phyloP scores from a whole-genome alignment of 1,140 invertebrate species.

The Thrips palmi region DNA sequence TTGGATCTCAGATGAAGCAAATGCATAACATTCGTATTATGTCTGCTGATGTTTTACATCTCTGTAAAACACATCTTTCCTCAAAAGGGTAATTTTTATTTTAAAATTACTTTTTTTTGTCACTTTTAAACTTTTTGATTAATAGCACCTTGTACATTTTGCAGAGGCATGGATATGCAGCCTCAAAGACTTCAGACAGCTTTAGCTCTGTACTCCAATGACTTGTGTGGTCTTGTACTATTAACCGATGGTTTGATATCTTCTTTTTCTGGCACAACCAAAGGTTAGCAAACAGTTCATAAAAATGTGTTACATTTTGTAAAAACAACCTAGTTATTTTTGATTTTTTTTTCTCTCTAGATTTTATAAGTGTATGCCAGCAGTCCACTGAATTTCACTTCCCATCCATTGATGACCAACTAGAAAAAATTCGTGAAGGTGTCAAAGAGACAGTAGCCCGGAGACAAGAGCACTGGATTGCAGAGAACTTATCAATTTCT shows the following conservation, averaged over 20 bases:
- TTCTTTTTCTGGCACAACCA: conserved; percentile 43
- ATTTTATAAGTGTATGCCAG: conserved; percentile 40
- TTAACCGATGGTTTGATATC: conserved; percentile 62
- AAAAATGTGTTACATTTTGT: no score
- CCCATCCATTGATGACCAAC: conserved; percentile 63
- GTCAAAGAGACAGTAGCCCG: conserved; percentile 30
- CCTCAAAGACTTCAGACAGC: conserved; percentile 81
- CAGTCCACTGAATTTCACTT: conserved; percentile 79
- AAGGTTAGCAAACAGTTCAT: conserved; percentile 30
- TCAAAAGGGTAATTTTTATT: no score
- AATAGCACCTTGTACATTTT: conserved; percentile 13
- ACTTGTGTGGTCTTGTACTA: conserved; percentile 71
- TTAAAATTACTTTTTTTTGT: conserved; percentile 3
- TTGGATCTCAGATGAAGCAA: conserved; percentile 94
- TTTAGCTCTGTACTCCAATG: conserved; percentile 80
- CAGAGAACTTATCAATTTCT: conserved; percentile 7
- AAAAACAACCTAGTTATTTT: conserved; percentile 8
- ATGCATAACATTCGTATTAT: conserved; percentile 93
- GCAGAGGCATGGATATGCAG: conserved; percentile 32
- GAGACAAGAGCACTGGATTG: conserved; percentile 23
- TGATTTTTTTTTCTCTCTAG: conserved; percentile 22
- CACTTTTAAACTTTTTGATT: conserved; percentile 2
- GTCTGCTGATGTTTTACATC: conserved; percentile 66
- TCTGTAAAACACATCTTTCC: conserved; percentile 43
- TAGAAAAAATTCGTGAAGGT: conserved; percentile 50